phyloP scores from a whole-genome alignment of 2,888 invertebrate genomes.

The Drosophila setosimentum region DNA sequence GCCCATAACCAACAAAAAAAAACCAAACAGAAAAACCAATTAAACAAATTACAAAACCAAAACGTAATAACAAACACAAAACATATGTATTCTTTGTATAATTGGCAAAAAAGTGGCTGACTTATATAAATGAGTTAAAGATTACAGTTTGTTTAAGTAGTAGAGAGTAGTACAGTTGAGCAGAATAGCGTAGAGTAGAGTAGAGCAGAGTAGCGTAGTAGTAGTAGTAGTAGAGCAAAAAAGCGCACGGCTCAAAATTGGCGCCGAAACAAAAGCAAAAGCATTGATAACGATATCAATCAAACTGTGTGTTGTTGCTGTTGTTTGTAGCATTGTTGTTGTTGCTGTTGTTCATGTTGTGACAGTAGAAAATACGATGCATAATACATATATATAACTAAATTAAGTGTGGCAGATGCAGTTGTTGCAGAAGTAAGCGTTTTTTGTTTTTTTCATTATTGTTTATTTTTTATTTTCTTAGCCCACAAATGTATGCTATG shows the following conservation, averaged over 20 bases:
- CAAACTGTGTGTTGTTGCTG: slow-evolving; percentile 57
- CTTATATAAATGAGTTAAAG: slow-evolving; percentile 19
- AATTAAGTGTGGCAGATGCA: slow-evolving; percentile 30
- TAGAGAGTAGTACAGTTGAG: slow-evolving; percentile 36
- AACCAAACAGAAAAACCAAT: slow-evolving; percentile 5
- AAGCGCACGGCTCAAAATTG: slow-evolving; percentile 63
- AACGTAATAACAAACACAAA: slow-evolving; percentile 39
- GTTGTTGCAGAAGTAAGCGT: slow-evolving; percentile 25
- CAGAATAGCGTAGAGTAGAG: slow-evolving; percentile 29
- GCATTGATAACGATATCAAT: slow-evolving; percentile 74
- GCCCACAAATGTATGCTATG: slow-evolving; percentile 76
- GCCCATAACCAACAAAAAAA: slow-evolving; percentile 51
- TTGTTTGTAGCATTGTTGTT: slow-evolving; percentile 13
- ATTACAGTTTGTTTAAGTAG: slow-evolving; percentile 28
- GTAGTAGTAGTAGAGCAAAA: slow-evolving; percentile 49
- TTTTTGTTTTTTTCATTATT: background rate
- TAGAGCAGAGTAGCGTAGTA: slow-evolving; percentile 27
- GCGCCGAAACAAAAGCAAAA: slow-evolving; percentile 72
- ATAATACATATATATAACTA: slow-evolving; percentile 4
- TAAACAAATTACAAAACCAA: slow-evolving; percentile 4
- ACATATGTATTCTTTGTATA: slow-evolving; percentile 23
- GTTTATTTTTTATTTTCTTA: slow-evolving; percentile 35
- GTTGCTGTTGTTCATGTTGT: slow-evolving; percentile 23
- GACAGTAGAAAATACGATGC: slow-evolving; percentile 32
- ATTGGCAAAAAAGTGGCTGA: slow-evolving; percentile 52